Percentiles rank a stretch among this genome's conserved stretches.
Conservation (phyloP, 2,888 invertebrate genomes). For the Orthonychiurus folsomi region DNA sequence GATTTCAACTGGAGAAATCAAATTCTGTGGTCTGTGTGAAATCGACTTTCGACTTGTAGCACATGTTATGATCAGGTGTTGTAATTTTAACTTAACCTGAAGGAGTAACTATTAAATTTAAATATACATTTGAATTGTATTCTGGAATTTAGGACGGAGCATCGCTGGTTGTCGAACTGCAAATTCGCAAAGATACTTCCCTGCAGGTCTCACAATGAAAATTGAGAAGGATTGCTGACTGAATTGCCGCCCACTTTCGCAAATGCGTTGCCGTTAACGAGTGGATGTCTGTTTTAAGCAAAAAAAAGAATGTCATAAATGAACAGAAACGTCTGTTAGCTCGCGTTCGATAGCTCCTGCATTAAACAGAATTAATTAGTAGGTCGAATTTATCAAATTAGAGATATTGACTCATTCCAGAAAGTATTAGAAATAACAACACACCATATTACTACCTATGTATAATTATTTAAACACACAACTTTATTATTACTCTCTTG, state of each 20-base stretch:
- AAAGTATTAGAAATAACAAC: too few species aligned
- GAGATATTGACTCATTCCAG: too few species aligned
- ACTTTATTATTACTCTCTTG: too few species aligned
- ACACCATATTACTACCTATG: too few species aligned
- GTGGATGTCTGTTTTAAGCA: slow-evolving; percentile 16
- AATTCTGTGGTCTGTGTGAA: not conserved
- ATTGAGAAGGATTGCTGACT: slow-evolving; percentile 4
- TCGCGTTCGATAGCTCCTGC: too few species aligned
- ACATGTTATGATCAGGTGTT: not conserved
- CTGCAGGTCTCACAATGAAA: slow-evolving; percentile 12
- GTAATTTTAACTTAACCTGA: too few species aligned
- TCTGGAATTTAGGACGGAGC: not conserved
- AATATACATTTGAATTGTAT: not conserved
- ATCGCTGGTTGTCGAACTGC: slow-evolving; percentile 16
- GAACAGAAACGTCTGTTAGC: not conserved
- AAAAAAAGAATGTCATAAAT: slow-evolving; percentile 1
- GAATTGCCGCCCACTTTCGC: slow-evolving; percentile 4
- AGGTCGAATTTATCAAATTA: too few species aligned
- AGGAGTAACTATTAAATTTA: too few species aligned
- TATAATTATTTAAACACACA: too few species aligned
- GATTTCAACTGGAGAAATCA: not conserved
- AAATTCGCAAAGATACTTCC: slow-evolving; percentile 11
- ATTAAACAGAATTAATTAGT: too few species aligned
- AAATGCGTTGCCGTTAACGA: slow-evolving; percentile 9
- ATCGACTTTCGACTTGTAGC: not conserved